A percentile compares a stretch with the other conserved stretches of the same genome.
phyloP scores from a whole-genome alignment of 2,888 invertebrate species.

The Dendrolimus pini region DNA sequence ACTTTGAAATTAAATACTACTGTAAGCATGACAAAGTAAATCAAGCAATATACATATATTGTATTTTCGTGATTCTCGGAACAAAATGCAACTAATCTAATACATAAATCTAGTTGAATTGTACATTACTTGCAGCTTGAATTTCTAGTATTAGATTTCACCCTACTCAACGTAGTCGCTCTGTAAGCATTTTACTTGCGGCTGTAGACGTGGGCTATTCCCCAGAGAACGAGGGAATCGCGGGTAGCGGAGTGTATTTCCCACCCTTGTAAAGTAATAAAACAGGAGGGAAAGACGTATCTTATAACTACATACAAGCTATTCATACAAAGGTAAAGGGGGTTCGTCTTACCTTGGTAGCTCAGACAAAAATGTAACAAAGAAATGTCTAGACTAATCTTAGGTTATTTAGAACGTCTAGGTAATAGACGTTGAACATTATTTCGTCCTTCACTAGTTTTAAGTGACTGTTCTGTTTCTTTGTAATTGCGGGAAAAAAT shows the following conservation, averaged over 20 bases:
- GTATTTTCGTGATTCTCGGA: too few species aligned
- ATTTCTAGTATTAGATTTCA: conserved; percentile 1
- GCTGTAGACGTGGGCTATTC: neutral
- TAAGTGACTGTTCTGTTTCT: too few species aligned
- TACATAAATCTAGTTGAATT: neutral
- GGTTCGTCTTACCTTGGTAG: neutral
- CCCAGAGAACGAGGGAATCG: neutral
- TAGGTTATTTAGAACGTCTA: neutral
- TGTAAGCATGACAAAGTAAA: too few species aligned
- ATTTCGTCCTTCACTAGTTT: too few species aligned
- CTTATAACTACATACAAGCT: neutral
- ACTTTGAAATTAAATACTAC: too few species aligned
- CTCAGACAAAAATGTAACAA: neutral
- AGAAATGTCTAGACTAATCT: neutral
- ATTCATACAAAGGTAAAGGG: neutral
- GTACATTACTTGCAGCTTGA: neutral
- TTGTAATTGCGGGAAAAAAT: too few species aligned
- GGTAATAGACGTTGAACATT: neutral
- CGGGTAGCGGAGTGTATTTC: neutral
- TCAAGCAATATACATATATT: too few species aligned
- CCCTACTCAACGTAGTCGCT: neutral
- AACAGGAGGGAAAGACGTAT: neutral
- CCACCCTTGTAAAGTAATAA: neutral
- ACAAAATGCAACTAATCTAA: too few species aligned
- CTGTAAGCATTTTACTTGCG: neutral